Evolutionary conservation across 2,888 invertebrate species (phyloP).

Genomic region (Noctua janthe): DNA sequence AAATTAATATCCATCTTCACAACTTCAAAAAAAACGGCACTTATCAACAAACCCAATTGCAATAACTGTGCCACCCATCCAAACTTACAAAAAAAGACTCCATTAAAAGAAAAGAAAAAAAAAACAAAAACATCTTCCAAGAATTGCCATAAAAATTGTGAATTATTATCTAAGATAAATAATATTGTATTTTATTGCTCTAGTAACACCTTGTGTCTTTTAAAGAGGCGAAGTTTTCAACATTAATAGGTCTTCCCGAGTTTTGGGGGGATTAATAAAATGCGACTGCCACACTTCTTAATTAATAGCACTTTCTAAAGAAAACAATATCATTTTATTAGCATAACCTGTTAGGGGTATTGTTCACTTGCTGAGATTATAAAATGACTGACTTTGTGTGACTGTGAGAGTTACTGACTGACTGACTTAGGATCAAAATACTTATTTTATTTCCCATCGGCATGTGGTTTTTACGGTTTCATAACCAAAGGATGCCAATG

Average conservation of each 20-base stretch:
- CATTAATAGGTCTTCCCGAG: conserved; percentile 86
- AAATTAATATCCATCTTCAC: conserved; percentile 24
- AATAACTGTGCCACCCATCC: conserved; percentile 42
- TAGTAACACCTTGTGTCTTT: conserved; percentile 84
- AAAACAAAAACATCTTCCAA: conserved; percentile 72
- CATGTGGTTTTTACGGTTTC: no score
- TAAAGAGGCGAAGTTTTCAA: conserved; percentile 83
- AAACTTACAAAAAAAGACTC: conserved; percentile 70
- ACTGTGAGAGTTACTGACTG: no score
- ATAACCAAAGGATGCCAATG: no score
- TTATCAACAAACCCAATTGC: conserved; percentile 59
- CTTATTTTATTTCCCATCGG: no score
- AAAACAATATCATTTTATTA: conserved; percentile 90
- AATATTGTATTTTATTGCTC: conserved; percentile 83
- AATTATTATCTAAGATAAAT: conserved; percentile 86
- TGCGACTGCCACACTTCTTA: conserved; percentile 87
- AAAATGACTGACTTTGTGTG: background rate
- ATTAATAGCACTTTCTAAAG: conserved; percentile 90
- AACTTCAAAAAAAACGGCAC: conserved; percentile 29
- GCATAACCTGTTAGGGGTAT: conserved; percentile 79
- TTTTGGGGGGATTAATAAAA: conserved; percentile 88
- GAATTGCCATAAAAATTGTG: conserved; percentile 83
- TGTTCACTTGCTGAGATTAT: conserved; percentile 64
- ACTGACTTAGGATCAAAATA: background rate
- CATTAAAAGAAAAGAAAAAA: conserved; percentile 65